Base-by-base conservation (phyloP, 2,113 vertebrate genomes). In the Scopus umbretta region DNA sequence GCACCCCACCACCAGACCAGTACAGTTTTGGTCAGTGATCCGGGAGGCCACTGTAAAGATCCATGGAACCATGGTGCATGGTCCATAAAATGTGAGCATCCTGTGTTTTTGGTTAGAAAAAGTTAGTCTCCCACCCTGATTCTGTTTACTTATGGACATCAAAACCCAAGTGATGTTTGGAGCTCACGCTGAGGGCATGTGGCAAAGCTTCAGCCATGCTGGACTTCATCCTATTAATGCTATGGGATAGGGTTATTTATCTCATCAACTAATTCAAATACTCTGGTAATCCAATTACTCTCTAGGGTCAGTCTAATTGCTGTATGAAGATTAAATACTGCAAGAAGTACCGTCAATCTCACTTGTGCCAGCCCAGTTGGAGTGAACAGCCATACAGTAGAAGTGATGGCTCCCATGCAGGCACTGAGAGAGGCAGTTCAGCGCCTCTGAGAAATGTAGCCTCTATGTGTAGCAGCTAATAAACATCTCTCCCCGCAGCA, bases 151-250 rank as follows among this genome's bases (percentile, higher is more conserved):
- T 30, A 27, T 0, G 2, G 73, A 71, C 65, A 92, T 12, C 30
- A 67, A 87, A 87, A 89, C 30, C 18, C 8, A 65, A 18, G 15
- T 27, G 34, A 65, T 0, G 0, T 49, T 6, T 72, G 43, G 34
- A 96, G 61, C 59, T 78, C 38, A 73, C 67, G 50, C 13, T 63
- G 40, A 86, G 38, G 47, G 55, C 72, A 66, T 10, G 13, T 3
- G 5, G n/a, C 34, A 55, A 91, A 91, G 73, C 63, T 89, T 81
- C 68, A 65, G 61, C 36, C 7, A 0, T 6, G 21, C 68, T 72
- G 74, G 84, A 87, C 66, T 90, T 90, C 36, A 85, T 79, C 84
- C 65, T 91, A 29, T 65, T 91, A 89, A 85, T 75, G 43, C 40
- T 53, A 16, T 27, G 38, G 38, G 67, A 78, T 47, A 75, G 36